Percentiles rank a stretch among this genome's conserved stretches.
Conservation (phyloP, 2,797 vertebrate genomes). For the Choloepus didactylus region DNA sequence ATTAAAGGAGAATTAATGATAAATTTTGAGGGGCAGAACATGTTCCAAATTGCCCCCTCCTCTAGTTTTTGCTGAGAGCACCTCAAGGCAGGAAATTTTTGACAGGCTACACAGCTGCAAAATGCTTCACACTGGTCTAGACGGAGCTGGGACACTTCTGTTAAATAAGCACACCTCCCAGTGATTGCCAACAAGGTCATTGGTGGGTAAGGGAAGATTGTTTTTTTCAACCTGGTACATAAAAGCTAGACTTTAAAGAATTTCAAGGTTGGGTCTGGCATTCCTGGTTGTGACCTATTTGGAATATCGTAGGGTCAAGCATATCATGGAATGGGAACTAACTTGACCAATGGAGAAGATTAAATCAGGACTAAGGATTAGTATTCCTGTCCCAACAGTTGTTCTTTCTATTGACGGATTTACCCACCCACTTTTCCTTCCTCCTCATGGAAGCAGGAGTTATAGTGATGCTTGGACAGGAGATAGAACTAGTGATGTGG, state of each 20-base stretch:
- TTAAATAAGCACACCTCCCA: background rate
- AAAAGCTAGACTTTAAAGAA: background rate
- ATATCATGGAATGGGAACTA: background rate
- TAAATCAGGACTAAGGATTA: background rate
- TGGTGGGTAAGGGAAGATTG: background rate
- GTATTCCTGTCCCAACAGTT: background rate
- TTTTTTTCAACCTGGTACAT: background rate
- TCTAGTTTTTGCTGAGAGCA: background rate
- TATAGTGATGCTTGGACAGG: background rate
- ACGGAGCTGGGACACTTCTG: background rate
- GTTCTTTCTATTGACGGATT: background rate
- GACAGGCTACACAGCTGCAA: background rate
- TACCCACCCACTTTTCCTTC: background rate
- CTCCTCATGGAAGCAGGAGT: background rate
- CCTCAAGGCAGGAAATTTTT: background rate
- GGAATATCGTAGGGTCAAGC: background rate
- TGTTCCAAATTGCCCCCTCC: background rate
- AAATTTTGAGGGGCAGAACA: background rate
- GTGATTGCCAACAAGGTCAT: background rate
- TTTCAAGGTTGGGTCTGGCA: background rate
- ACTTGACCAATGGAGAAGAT: background rate
- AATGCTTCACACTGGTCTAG: background rate
- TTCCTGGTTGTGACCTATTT: background rate
- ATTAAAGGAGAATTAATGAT: slow-evolving; percentile 17
- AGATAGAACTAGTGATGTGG: background rate